Evolutionary conservation across 2,113 vertebrate genomes (phyloP).

Genomic region (Protobothrops flavoviridis): DNA sequence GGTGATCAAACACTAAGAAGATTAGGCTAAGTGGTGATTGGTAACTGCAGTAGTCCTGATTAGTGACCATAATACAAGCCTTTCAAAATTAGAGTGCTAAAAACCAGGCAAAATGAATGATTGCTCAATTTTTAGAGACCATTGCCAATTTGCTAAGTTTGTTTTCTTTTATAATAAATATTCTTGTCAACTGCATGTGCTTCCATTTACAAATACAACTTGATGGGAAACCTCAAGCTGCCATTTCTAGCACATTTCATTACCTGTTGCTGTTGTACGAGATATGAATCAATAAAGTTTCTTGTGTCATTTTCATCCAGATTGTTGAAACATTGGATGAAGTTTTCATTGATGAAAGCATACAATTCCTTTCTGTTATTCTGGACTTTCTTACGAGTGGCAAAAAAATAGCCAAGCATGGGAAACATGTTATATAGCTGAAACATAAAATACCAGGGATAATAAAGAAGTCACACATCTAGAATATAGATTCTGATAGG

Average conservation of each 20-base stretch:
- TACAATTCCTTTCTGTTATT: background rate
- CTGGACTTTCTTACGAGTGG: background rate
- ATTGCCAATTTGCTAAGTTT: background rate
- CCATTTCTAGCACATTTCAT: background rate
- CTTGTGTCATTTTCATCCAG: background rate
- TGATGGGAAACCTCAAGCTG: background rate
- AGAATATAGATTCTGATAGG: background rate
- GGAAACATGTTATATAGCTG: background rate
- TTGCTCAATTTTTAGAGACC: background rate
- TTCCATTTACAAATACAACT: background rate
- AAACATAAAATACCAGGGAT: background rate
- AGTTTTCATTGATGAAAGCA: background rate
- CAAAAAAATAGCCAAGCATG: background rate
- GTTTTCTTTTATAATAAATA: background rate
- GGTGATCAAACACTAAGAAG: too few species aligned
- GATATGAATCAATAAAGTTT: background rate
- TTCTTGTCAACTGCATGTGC: background rate
- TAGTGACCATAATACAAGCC: background rate
- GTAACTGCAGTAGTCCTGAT: too few species aligned
- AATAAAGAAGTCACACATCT: background rate
- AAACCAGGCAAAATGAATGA: background rate
- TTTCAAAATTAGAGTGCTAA: background rate
- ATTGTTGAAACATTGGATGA: background rate
- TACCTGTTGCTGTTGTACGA: background rate
- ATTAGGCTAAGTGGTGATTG: too few species aligned